These are phyloP conservation scores for Drosophila truncata DNA, from an alignment of 1,140 invertebrate species.

Conservation along the genomic window DNA sequence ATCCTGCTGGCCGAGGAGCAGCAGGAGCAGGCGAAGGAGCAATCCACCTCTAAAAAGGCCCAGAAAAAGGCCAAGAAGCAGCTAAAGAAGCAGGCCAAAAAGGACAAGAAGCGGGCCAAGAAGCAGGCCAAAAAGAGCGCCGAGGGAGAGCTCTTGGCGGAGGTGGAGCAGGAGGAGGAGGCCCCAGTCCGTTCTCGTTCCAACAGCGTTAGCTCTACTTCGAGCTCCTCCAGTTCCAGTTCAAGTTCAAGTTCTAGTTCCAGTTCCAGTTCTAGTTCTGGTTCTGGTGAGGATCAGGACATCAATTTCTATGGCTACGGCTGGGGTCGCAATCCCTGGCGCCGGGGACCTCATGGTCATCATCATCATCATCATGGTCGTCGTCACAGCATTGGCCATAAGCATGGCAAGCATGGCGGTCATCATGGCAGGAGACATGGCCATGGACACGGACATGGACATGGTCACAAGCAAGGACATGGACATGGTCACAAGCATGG, in stretches of 20 bases:
- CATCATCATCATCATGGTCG: constrained; percentile 30
- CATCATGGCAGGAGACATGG: constrained; percentile 21
- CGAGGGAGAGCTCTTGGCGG: neutral
- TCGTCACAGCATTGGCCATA: constrained; percentile 9
- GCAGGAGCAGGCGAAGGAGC: constrained; percentile 22
- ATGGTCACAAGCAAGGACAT: constrained; percentile 29
- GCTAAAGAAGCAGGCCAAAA: constrained; percentile 48
- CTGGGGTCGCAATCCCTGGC: constrained; percentile 42
- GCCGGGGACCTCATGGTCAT: constrained; percentile 22
- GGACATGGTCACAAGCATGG: constrained; percentile 3
- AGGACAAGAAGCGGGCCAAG: constrained; percentile 48
- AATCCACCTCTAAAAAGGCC: constrained; percentile 18
- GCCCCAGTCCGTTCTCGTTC: constrained; percentile 29
- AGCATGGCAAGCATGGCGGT: constrained; percentile 38
- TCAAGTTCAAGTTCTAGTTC: constrained; percentile 46
- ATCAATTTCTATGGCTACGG: constrained; percentile 12
- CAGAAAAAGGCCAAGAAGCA: constrained; percentile 45
- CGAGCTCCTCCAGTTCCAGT: constrained; percentile 42
- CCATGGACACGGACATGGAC: constrained; percentile 24
- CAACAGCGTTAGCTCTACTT: constrained; percentile 46
- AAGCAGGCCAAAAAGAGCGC: constrained; percentile 15
- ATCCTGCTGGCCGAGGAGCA: constrained; percentile 47
- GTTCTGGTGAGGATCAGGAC: constrained; percentile 20
- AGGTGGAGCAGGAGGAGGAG: neutral
- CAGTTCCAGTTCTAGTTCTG: constrained; percentile 38